Base-by-base conservation (phyloP, 2,888 invertebrate species). In the Blera fallax region DNA sequence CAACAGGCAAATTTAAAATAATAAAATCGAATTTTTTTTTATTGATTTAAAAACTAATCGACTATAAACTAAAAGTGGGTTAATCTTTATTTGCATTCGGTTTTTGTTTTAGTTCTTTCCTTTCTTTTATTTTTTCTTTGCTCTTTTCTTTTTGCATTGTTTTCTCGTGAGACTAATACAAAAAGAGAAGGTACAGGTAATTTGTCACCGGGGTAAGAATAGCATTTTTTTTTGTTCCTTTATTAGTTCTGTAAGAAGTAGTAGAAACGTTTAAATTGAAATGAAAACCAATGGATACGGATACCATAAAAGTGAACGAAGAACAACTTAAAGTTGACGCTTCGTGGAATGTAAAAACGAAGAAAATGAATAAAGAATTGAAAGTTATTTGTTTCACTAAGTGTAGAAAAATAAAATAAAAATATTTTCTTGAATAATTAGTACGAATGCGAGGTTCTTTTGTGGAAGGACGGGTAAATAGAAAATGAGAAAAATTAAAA, bases 241-340 rank as follows among this genome's bases (percentile, higher is more conserved):
- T 40, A 24, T 18, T 14, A 72, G 21, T 58, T 37, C 14, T 50
- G 10, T 58, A 48, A 50, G 70, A 18, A 43, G 11, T 48, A 21
- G 62, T n/a, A 10, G 27, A 76, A 56, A 45, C 76, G 70, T 64
- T 82, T 82, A 76, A 76, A 70, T 70, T 70, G 48, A 64, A 81
- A 74, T 69, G 45, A 40, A 82, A 76, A 70, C 76, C 81, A 29
- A 70, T 69, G 27, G 76, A 82, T 82, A 50, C 76, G 27, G 76
- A 82, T 82, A 50, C 76, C 81, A 76, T 82, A 82, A 24, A 82
- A 82, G 76, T 82, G 70, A 50, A 58, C 56, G 58, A 56, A 76
- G 32, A 58, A 70, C 70, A 76, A 69, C 81, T 76, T 82, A 50
- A 70, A 43, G 37, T 76, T 74, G 81, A 69, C 76, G 67, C 67